These are phyloP conservation scores for Carapus acus DNA, from an alignment of 2,797 vertebrate genomes.

Conservation along the genomic window DNA sequence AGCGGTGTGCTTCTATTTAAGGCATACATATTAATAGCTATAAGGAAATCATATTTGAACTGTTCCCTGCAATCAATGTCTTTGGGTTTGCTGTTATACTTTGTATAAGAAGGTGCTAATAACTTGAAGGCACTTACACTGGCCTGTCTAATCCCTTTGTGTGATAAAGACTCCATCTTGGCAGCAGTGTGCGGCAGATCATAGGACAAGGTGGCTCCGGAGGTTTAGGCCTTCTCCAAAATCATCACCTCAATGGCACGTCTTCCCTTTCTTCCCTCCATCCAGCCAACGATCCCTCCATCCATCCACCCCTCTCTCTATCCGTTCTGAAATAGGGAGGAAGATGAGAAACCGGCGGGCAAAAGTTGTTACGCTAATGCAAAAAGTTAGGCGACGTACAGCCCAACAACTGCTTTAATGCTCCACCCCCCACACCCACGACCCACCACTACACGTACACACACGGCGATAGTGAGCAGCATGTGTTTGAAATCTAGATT, in stretches of 20 bases:
- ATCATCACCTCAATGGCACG: slow-evolving; percentile 48
- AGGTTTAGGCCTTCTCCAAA: slow-evolving; percentile 67
- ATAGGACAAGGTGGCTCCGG: slow-evolving; percentile 71
- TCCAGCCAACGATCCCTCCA: slow-evolving; percentile 43
- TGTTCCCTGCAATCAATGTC: slow-evolving; percentile 83
- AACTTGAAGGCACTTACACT: slow-evolving; percentile 78
- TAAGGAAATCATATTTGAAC: slow-evolving; percentile 86
- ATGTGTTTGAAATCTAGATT: slow-evolving; percentile 5
- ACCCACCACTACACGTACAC: too few species aligned
- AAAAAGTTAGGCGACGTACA: slow-evolving; percentile 44
- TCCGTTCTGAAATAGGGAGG: slow-evolving; percentile 45
- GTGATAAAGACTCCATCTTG: slow-evolving; percentile 71
- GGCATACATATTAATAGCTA: slow-evolving; percentile 89
- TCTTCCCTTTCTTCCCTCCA: slow-evolving; percentile 35
- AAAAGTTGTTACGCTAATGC: slow-evolving; percentile 42
- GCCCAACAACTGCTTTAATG: slow-evolving; percentile 46
- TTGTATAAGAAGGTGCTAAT: slow-evolving; percentile 84
- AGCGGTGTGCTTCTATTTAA: slow-evolving; percentile 87
- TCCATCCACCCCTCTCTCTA: slow-evolving; percentile 38
- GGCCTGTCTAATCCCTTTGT: slow-evolving; percentile 80
- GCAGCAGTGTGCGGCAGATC: slow-evolving; percentile 68
- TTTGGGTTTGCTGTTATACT: slow-evolving; percentile 81
- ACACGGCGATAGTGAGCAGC: neutral
- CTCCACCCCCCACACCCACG: neutral
- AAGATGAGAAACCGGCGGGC: slow-evolving; percentile 33